Conservation (phyloP, 2,797 vertebrate species). For the Eremophila alpestris region DNA sequence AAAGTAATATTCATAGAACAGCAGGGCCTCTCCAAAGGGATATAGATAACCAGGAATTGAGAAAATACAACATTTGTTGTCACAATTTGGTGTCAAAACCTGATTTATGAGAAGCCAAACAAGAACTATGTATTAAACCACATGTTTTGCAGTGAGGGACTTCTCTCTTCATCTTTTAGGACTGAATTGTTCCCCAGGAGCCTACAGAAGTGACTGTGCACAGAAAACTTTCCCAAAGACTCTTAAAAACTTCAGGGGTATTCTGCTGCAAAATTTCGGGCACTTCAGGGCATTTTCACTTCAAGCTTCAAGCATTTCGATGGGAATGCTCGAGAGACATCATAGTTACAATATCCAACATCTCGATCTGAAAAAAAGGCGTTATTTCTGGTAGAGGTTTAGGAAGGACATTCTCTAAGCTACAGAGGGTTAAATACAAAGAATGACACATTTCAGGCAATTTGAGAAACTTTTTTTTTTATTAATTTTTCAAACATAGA, state of each 20-base stretch:
- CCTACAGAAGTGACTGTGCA: neutral
- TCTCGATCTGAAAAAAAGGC: neutral
- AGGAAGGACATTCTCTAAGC: neutral
- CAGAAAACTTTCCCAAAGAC: neutral
- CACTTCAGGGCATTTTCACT: neutral
- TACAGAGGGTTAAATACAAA: no score
- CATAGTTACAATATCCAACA: neutral
- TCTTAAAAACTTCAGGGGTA: neutral
- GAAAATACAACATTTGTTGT: neutral
- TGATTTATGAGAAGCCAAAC: neutral
- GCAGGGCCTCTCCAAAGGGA: neutral
- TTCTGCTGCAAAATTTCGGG: neutral
- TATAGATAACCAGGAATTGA: neutral
- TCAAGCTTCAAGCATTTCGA: neutral
- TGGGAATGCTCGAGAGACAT: neutral
- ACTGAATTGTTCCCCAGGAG: neutral
- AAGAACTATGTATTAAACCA: neutral
- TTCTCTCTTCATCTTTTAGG: neutral
- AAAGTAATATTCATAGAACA: neutral
- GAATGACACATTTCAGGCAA: no score
- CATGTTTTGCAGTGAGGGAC: neutral
- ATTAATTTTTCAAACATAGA: no score
- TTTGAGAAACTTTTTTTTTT: no score
- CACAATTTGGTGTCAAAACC: neutral
- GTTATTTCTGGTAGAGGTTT: neutral